Conservation (phyloP, 2,113 vertebrate genomes). For the Casuarius casuarius region DNA sequence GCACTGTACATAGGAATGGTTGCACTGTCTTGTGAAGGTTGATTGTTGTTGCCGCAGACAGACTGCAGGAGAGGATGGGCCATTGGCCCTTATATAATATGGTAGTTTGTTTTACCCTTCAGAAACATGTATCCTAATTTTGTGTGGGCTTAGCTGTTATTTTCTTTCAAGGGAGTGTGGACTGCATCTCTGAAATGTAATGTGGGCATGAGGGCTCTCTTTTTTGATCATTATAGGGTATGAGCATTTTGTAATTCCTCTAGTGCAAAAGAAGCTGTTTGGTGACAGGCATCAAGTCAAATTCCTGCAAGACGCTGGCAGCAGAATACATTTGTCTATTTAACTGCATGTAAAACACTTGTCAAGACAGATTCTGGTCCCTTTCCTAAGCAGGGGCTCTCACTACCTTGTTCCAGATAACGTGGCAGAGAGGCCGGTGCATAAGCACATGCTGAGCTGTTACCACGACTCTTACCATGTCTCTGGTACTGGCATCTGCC, state of each 20-base stretch:
- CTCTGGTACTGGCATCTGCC: conserved; percentile 11
- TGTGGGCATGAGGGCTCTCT: conserved; percentile 50
- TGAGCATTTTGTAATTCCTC: conserved; percentile 71
- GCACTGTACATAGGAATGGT: accelerated
- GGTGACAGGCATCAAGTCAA: conserved; percentile 79
- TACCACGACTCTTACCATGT: background rate
- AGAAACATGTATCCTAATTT: background rate
- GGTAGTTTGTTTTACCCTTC: background rate
- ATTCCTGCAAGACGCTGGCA: conserved; percentile 76
- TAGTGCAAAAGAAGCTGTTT: conserved; percentile 77
- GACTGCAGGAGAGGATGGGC: background rate
- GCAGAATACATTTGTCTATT: conserved; percentile 79
- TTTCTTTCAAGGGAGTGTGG: background rate
- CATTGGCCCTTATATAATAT: background rate
- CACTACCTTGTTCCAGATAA: background rate
- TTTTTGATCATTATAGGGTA: conserved; percentile 69
- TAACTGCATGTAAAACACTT: conserved; percentile 80
- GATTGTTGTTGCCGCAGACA: background rate
- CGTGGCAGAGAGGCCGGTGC: conserved; percentile 10
- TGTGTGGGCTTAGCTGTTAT: background rate
- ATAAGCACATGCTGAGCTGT: conserved; percentile 8
- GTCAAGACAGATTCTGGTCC: conserved; percentile 75
- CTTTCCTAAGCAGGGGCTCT: conserved; percentile 12
- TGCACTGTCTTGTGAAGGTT: background rate
- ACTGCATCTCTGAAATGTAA: background rate